A percentile compares a stretch with the other conserved stretches of the same genome.
Evolutionary conservation across 1,140 invertebrate genomes (phyloP).

Genomic region (Drosophila sp.): DNA sequence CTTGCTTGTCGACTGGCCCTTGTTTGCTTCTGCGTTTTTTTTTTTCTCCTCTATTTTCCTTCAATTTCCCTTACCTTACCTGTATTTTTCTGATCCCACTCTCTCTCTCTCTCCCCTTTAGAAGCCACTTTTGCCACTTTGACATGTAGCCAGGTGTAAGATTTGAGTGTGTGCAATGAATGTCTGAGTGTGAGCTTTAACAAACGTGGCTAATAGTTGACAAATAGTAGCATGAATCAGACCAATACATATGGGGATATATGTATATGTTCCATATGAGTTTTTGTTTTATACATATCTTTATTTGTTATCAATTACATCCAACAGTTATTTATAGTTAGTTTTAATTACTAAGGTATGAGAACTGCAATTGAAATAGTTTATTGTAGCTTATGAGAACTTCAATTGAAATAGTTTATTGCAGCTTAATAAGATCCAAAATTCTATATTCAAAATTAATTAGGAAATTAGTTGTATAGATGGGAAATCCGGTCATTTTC

Average conservation of each 20-base stretch:
- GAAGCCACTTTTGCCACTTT: conserved; percentile 67
- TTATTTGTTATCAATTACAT: too few species aligned
- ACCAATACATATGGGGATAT: neutral
- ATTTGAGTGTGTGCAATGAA: conserved; percentile 31
- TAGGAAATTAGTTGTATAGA: too few species aligned
- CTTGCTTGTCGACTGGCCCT: neutral
- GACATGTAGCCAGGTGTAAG: conserved; percentile 74
- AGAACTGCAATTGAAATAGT: too few species aligned
- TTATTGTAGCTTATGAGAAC: too few species aligned
- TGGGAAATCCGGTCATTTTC: too few species aligned
- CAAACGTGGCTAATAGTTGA: conserved; percentile 19
- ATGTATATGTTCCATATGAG: neutral
- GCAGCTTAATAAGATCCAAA: too few species aligned
- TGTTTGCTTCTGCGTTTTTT: neutral
- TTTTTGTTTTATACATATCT: neutral
- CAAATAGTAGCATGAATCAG: conserved; percentile 3
- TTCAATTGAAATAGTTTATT: too few species aligned
- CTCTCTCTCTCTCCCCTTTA: neutral
- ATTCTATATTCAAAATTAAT: too few species aligned
- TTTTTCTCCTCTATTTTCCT: conserved; percentile 2
- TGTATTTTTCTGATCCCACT: neutral
- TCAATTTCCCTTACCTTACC: conserved; percentile 5
- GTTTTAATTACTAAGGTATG: too few species aligned
- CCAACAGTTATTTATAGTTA: too few species aligned
- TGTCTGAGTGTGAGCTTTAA: conserved; percentile 14